phyloP scores from a whole-genome alignment of 2,113 vertebrate genomes.

The Oreamnos americanus region DNA sequence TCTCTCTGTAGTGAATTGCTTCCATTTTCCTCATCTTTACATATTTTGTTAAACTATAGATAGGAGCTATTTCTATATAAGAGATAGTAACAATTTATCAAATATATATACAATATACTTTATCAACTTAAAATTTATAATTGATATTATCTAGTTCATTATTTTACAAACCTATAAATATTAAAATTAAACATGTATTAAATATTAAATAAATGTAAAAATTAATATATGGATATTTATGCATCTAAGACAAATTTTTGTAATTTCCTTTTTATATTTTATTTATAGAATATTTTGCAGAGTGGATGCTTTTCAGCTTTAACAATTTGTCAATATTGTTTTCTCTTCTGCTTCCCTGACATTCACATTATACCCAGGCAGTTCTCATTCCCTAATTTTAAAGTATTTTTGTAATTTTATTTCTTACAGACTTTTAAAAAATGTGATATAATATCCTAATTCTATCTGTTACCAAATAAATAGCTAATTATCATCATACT shows the following conservation, averaged over 20 bases:
- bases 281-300: not conserved
- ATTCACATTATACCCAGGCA: not conserved
- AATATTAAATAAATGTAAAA: not conserved
- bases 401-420: not conserved
- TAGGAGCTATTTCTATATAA: not conserved
- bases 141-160: not conserved
- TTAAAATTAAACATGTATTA: not conserved
- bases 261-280: not conserved
- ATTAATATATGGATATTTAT: not conserved
- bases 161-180: not conserved
- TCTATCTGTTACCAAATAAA: not conserved
- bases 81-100: not conserved
- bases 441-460: not conserved
- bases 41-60: not conserved
- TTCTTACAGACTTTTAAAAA: not conserved
- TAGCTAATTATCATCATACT: not conserved
- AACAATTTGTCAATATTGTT: not conserved
- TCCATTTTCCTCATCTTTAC: not conserved
- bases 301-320: not conserved
- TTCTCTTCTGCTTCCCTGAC: not conserved
- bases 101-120: not conserved
- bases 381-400: not conserved
- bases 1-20: not conserved
- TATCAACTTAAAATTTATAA: not conserved
- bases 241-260: not conserved